Base-by-base conservation (phyloP, 2,888 invertebrate species). In the Hanleya hanleyi region DNA sequence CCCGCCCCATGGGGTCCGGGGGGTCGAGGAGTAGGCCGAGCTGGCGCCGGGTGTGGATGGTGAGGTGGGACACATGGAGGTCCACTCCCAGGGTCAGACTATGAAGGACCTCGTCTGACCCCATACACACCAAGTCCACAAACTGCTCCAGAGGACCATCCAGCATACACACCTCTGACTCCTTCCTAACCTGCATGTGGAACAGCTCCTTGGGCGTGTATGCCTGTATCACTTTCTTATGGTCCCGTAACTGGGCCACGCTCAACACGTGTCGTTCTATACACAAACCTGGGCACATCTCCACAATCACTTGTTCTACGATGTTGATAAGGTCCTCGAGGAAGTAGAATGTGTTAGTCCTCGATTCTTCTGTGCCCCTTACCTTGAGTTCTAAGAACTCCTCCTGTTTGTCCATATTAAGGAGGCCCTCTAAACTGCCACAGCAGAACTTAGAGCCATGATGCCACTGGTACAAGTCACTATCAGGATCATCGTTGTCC, bases 391-490 rank as follows among this genome's bases (percentile, higher is more conserved):
- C 94, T 50, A 94, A 91, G 77, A 91, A 93, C 71, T 87, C 86
- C 65, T 88, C 86, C 50, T 84, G 80, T 50, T 84, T 77, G 71
- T 93, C 93, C 78, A 94, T 90, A 4, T 93, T 94, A 22, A 95
- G 91, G 68, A 95, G 91, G 69, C 94, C 93, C 87, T 95, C 95
- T 74, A 95, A 91, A 50, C 93, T 92, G 0, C 94, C 93, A 65
- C 93, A 92, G 86, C 94, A 94, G 80, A 95, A 91, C 88, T 94
- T 94, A 47, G 94, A 94, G 50, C 95, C 95, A 80, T 93, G 92
- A 89, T 93, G 93, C 94, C 94, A 95, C 87, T 95, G 95, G 82
- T 94, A 93, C 50, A 95, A 90, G 87, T 95, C 94, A 1, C 92
- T 93, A 76, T 94, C 94, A 71, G 92, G 91, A 50, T 86, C 83